Conservation (phyloP, 1,140 invertebrate genomes). For the Asbolus verrucosus region DNA sequence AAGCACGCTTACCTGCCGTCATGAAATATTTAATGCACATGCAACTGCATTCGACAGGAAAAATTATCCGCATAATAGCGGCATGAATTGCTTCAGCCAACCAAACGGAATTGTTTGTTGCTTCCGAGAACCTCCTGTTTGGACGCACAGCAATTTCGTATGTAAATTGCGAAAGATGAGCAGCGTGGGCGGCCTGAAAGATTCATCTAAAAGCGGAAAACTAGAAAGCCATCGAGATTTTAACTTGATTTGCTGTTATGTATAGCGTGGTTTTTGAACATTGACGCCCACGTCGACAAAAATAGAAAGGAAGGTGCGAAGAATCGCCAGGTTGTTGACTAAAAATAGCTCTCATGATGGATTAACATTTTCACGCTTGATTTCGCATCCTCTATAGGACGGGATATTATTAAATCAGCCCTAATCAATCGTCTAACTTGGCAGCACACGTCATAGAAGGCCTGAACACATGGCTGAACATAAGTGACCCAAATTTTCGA, state of each 20-base stretch:
- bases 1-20: conserved; percentile 16
- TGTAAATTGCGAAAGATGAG: neutral
- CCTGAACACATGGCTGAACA: too few relatives aligned
- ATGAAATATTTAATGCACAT: conserved; percentile 26
- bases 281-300: conserved; percentile 5
- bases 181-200: neutral
- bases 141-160: neutral
- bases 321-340: conserved; percentile 18
- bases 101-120: neutral
- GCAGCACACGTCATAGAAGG: too few relatives aligned
- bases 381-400: conserved; percentile 1
- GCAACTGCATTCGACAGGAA: conserved; percentile 16
- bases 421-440: neutral
- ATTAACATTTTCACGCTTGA: conserved; percentile 25
- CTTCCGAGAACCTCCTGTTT: too few relatives aligned
- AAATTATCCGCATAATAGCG: conserved; percentile 4
- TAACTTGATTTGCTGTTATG: conserved; percentile 7
- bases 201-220: conserved; percentile 4
- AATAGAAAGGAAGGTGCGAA: conserved; percentile 15
- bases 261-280: conserved; percentile 13
- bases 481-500: too few relatives aligned
- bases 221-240: neutral
- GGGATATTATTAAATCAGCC: conserved; percentile 4
- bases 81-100: neutral
- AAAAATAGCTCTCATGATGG: conserved; percentile 1